Evolutionary conservation across 2,797 vertebrate species (phyloP).

Genomic region (Platyrinchus mystaceus): DNA sequence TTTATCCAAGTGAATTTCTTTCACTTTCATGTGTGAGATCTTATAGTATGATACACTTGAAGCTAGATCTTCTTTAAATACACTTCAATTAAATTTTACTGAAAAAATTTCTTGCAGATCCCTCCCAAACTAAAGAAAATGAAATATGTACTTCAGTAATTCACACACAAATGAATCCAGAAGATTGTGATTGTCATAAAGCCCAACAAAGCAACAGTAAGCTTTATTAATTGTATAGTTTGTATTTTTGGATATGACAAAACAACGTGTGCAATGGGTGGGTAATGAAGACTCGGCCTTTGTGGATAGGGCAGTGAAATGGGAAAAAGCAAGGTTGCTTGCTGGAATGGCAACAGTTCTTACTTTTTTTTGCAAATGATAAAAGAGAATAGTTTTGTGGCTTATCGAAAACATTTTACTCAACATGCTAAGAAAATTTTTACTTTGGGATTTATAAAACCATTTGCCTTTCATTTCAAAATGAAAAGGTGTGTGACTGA

Average conservation of each 20-base stretch:
- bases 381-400: not conserved
- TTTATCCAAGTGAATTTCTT: not conserved
- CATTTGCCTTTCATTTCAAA: not conserved
- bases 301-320: not conserved
- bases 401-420: not conserved
- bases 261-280: not conserved
- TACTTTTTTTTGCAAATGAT: not conserved
- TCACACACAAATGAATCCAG: slow-evolving; percentile 78
- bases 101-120: slow-evolving; percentile 34
- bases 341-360: not conserved
- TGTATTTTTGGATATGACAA: not conserved
- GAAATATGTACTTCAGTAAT: slow-evolving; percentile 73
- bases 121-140: slow-evolving; percentile 59
- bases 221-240: not conserved
- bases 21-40: not conserved
- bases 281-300: not conserved
- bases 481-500: not conserved
- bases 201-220: slow-evolving; percentile 45
- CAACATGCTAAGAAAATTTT: not conserved
- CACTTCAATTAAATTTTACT: not conserved
- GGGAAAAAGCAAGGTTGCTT: not conserved
- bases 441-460: not conserved
- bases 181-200: slow-evolving; percentile 54
- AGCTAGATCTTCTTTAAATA: not conserved
- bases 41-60: not conserved